phyloP scores from a whole-genome alignment of 30 jellyfish, hydroid and myxozoan species.

The Hydra vulgaris region DNA sequence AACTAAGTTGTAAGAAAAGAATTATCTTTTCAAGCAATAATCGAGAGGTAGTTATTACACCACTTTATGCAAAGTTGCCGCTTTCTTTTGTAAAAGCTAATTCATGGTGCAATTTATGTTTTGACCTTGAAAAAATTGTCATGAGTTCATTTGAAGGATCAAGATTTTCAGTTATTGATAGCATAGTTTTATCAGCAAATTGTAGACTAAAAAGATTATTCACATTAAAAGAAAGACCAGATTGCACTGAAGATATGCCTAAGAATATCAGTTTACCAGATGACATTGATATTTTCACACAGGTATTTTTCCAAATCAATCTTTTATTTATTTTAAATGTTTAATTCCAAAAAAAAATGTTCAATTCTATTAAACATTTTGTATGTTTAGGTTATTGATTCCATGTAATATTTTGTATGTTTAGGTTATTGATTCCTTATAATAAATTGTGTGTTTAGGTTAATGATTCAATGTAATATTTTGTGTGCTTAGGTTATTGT shows the following conservation, averaged over 20 bases:
- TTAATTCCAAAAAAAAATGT: too few relatives aligned
- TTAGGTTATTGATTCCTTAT: too few relatives aligned
- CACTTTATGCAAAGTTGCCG: slow-evolving; percentile 83
- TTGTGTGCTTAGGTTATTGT: slow-evolving; percentile 3
- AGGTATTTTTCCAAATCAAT: neutral
- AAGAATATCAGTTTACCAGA: slow-evolving; percentile 9
- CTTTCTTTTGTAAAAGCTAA: neutral
- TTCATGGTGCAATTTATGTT: slow-evolving; percentile 65
- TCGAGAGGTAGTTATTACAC: slow-evolving; percentile 58
- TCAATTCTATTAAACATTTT: too few relatives aligned
- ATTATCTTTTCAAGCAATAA: slow-evolving; percentile 57
- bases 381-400: too few relatives aligned
- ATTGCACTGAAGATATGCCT: slow-evolving; percentile 33
- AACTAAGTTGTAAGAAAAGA: slow-evolving; percentile 49
- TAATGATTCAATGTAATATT: neutral
- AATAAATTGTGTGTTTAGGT: too few relatives aligned
- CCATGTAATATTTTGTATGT: too few relatives aligned
- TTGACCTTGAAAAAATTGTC: slow-evolving; percentile 46
- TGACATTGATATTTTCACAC: slow-evolving; percentile 2
- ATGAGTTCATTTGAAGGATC: slow-evolving; percentile 47
- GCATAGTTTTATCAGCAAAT: slow-evolving; percentile 54
- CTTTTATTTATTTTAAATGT: neutral
- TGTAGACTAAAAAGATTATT: slow-evolving; percentile 65
- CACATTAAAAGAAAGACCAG: slow-evolving; percentile 52
- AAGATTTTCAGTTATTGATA: slow-evolving; percentile 36